phyloP scores from a whole-genome alignment of 2,888 invertebrate genomes.

The Alloplasta piceator region DNA sequence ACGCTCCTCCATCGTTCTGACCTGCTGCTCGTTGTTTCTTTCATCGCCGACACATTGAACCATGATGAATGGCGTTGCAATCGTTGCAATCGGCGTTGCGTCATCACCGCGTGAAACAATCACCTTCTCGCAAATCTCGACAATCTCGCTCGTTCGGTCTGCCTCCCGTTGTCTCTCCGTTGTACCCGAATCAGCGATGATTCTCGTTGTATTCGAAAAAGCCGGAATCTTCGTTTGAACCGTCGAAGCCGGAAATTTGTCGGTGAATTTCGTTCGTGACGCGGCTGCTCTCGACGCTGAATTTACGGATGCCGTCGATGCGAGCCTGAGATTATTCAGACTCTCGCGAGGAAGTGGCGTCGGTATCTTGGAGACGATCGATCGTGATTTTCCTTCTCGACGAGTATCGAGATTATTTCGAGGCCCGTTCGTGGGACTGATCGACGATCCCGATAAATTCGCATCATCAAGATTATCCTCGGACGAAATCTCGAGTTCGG shows the following conservation, averaged over 20 bases:
- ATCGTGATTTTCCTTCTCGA: conserved; percentile 60
- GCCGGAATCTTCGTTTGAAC: conserved; percentile 66
- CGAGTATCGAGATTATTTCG: conserved; percentile 14
- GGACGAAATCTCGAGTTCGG: background rate
- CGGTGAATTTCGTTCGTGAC: conserved; percentile 60
- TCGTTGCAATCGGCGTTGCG: conserved; percentile 64
- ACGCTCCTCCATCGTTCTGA: conserved; percentile 74
- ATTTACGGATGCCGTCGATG: conserved; percentile 56
- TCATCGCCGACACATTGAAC: conserved; percentile 76
- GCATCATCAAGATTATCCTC: background rate
- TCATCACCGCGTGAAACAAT: conserved; percentile 75
- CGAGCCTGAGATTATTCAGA: conserved; percentile 63
- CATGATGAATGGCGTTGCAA: conserved; percentile 78
- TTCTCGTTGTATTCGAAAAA: conserved; percentile 42
- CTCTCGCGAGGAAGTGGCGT: conserved; percentile 79
- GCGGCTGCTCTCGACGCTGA: conserved; percentile 32
- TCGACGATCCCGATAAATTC: background rate
- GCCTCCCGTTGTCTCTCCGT: conserved; percentile 39
- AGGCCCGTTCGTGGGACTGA: too few relatives aligned
- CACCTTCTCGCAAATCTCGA: conserved; percentile 81
- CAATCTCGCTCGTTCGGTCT: conserved; percentile 77
- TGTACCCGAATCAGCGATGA: conserved; percentile 22
- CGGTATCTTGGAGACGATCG: conserved; percentile 78
- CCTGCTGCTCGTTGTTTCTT: conserved; percentile 67
- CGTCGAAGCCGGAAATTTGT: conserved; percentile 62